Base-by-base conservation (phyloP, 2,113 vertebrate species). In the Ploceus nigricollis region DNA sequence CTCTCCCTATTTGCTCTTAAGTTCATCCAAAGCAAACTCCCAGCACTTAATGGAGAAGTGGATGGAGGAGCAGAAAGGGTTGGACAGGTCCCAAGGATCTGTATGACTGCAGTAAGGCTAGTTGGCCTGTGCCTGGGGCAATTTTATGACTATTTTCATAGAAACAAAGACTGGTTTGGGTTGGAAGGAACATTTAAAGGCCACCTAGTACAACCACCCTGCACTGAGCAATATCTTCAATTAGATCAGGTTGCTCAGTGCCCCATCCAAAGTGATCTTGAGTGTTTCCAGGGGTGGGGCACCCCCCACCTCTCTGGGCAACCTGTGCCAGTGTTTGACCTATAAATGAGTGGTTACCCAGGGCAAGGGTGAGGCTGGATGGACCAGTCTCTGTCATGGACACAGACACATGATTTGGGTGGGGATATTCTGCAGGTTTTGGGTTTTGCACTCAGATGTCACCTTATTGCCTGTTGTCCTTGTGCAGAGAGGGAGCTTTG, bases 401-500 rank as follows among this genome's bases (percentile, higher is more conserved):
- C 14, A 25, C 5, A 81, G 40, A 25, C 1, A 10, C 0, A 0
- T 31, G 13, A 23, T 7, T 24, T 21, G 28, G 12, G n/a, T 30
- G 19, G 7, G 39, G 30, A 65, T 66, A 37, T 28, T 28, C 39
- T 61, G 42, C 31, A 60, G 4, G 17, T 66, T 65, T 39, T 9
- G 7, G 3, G 14, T 51, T 69, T 42, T 64, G 5, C 44, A 60
- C 21, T 33, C 16, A 39, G 30, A 47, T 77, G 21, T 53, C 30
- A 51, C n/a, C 63, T 61, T 44, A 30, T 69, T 86, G 15, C 18
- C 33, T 66, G 42, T 25, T 58, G 10, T n/a, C 7, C 15, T 27
- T n/a, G 31, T 70, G 21, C 56, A 53, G 68, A 61, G 22, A 87
- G 22, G 47, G 85, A 66, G 57, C 5, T 94, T 11, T 75, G 42